A percentile compares a stretch with the other conserved stretches of the same genome.
phyloP scores from a whole-genome alignment of 2,113 vertebrate genomes.

The Salvator merianae region DNA sequence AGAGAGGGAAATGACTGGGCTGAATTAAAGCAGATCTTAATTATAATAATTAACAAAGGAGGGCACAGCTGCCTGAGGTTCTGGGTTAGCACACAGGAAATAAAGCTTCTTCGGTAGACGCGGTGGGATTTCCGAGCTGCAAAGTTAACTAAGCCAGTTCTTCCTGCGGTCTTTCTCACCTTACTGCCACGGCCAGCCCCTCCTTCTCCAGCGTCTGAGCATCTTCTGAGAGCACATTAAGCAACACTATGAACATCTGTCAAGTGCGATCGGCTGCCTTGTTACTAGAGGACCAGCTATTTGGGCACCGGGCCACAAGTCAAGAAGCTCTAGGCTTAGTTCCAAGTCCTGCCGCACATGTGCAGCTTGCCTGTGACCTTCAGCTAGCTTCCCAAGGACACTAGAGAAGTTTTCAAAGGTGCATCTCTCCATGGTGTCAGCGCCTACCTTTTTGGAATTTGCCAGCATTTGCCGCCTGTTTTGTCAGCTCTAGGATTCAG shows the following conservation, averaged over 20 bases:
- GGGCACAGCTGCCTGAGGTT: conserved; percentile 37
- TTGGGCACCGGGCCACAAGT: conserved; percentile 16
- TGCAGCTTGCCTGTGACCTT: not conserved
- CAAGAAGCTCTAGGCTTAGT: conserved; percentile 14
- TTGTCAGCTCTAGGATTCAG: not conserved
- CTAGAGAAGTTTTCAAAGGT: not conserved
- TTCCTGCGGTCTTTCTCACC: not conserved
- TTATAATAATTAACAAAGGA: conserved; percentile 53
- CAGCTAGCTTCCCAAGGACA: conserved; percentile 16
- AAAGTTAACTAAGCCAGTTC: not conserved
- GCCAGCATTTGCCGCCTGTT: not conserved
- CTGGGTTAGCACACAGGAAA: conserved; percentile 37
- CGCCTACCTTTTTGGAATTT: not conserved
- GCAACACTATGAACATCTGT: conserved; percentile 18
- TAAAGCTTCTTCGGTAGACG: not conserved
- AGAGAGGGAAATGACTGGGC: not conserved
- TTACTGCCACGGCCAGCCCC: not conserved
- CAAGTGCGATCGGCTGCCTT: conserved; percentile 16
- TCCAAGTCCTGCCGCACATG: conserved; percentile 12
- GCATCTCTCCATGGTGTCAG: not conserved
- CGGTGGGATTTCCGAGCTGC: not conserved
- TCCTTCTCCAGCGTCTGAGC: not conserved
- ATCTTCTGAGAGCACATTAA: conserved; percentile 22
- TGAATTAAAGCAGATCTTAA: conserved; percentile 51
- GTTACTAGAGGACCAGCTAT: conserved; percentile 7